Evolutionary conservation across 2,113 vertebrate genomes (phyloP).

Genomic region (Cisticola juncidis): DNA sequence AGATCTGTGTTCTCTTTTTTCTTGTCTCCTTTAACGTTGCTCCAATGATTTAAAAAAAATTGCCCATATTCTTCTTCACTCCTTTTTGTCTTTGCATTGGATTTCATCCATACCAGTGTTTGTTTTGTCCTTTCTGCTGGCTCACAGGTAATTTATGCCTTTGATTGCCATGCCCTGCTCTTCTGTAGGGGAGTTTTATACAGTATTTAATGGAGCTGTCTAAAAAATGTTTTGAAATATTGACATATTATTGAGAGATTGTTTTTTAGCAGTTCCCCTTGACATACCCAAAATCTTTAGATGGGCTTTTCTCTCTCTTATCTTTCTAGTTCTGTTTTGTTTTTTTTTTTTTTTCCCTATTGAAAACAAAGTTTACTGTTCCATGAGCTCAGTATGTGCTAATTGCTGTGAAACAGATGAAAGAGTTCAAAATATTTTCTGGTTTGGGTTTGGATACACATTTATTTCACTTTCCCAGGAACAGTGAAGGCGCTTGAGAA

Average conservation of each 20-base stretch:
- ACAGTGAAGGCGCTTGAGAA: background rate
- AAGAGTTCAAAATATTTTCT: background rate
- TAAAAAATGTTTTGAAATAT: constrained; percentile 4
- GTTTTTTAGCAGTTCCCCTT: background rate
- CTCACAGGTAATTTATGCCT: background rate
- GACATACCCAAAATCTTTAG: background rate
- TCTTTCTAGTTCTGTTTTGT: background rate
- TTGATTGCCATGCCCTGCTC: background rate
- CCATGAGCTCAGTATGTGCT: background rate
- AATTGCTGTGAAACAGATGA: background rate
- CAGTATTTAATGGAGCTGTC: background rate
- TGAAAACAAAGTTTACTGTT: constrained; percentile 7
- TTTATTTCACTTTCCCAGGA: background rate
- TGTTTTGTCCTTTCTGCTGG: background rate
- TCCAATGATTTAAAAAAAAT: background rate
- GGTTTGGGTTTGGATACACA: background rate
- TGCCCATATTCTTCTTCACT: background rate
- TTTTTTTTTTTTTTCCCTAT: background rate
- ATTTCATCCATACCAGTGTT: background rate
- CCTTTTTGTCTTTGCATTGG: background rate
- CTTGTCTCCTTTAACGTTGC: background rate
- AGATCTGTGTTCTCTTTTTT: background rate
- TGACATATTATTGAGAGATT: background rate
- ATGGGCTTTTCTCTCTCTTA: background rate
- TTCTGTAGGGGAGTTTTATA: background rate